phyloP scores from a whole-genome alignment of 2,888 invertebrate genomes.

The Nebria salina region DNA sequence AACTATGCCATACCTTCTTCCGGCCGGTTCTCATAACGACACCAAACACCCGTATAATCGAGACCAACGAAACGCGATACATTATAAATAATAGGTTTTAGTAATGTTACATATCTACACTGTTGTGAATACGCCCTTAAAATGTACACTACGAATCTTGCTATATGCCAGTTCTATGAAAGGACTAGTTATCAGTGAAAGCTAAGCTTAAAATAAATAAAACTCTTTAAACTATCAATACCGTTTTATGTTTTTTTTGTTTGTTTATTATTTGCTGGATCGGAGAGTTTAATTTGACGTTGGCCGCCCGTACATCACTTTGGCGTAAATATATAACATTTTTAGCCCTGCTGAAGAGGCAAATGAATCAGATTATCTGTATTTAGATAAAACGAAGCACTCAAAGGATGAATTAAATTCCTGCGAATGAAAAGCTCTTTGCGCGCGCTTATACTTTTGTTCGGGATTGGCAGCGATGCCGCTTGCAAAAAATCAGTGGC shows the following conservation, averaged over 20 bases:
- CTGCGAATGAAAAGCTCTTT: constrained; percentile 25
- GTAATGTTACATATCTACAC: too few relatives aligned
- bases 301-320: background rate
- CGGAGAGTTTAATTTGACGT: background rate
- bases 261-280: background rate
- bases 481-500: background rate
- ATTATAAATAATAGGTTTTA: background rate
- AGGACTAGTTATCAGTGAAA: too few relatives aligned
- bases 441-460: constrained; percentile 5
- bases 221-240: background rate
- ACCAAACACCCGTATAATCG: constrained; percentile 34
- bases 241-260: background rate
- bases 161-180: too few relatives aligned
- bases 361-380: constrained; percentile 42
- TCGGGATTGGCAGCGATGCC: background rate
- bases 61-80: background rate
- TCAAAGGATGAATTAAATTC: constrained; percentile 44
- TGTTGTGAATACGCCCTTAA: too few relatives aligned
- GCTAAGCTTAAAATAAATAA: too few relatives aligned
- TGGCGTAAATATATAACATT: background rate
- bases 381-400: constrained; percentile 31
- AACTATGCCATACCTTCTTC: constrained; percentile 17
- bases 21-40: constrained; percentile 20
- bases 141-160: too few relatives aligned
- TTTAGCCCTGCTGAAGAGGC: constrained; percentile 23